Evolutionary conservation across 2,888 invertebrate genomes (phyloP).

Genomic region (Rhagium mordax): DNA sequence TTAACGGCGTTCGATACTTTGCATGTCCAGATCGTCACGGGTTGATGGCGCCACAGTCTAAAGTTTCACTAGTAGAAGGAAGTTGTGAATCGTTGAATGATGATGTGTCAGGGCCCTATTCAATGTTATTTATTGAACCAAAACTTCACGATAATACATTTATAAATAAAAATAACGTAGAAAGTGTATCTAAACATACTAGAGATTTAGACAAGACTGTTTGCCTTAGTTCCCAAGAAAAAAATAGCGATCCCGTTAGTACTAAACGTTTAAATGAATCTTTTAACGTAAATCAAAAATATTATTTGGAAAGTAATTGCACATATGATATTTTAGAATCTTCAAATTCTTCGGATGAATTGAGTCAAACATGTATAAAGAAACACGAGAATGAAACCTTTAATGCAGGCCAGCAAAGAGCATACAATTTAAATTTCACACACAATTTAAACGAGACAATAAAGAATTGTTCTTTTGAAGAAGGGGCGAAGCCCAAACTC

Average conservation of each 20-base stretch:
- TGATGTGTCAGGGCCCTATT: constrained; percentile 75
- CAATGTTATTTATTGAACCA: constrained; percentile 71
- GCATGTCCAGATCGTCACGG: constrained; percentile 74
- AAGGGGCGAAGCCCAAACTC: neutral
- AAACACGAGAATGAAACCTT: constrained; percentile 11
- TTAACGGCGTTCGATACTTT: constrained; percentile 77
- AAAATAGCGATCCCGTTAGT: neutral
- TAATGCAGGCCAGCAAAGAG: neutral
- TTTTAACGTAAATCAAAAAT: constrained; percentile 8
- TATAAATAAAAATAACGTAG: neutral
- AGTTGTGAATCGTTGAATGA: constrained; percentile 69
- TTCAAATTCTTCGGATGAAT: neutral
- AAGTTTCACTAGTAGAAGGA: constrained; percentile 66
- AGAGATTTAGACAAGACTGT: neutral
- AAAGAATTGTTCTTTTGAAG: constrained; percentile 1
- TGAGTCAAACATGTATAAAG: neutral
- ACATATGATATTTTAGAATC: constrained; percentile 16
- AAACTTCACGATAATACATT: neutral
- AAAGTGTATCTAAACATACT: neutral
- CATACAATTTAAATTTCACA: constrained; percentile 1
- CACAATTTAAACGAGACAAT: constrained; percentile 20
- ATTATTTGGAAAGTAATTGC: constrained; percentile 11
- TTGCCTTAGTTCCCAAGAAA: neutral
- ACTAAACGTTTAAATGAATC: constrained; percentile 19
- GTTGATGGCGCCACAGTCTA: constrained; percentile 76